Base-by-base conservation (phyloP, 2,797 vertebrate species). In the Falco naumanni region DNA sequence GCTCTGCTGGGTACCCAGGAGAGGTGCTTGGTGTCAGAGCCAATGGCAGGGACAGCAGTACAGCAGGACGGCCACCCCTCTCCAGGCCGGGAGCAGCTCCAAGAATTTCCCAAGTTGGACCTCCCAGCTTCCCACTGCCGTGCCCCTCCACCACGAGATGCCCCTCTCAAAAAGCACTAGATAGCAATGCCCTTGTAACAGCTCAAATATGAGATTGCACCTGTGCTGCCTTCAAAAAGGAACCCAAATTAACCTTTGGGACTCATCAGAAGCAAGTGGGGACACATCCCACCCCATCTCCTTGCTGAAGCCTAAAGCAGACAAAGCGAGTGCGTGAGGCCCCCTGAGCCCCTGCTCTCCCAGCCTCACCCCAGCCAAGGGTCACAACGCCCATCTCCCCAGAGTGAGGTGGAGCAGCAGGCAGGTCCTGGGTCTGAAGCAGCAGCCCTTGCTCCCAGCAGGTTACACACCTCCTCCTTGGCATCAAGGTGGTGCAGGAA, bases 391-490 rank as follows among this genome's bases (percentile, higher is more conserved):
- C n/a, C 56, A 26, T 5, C 53, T 65, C 51, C 15, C 28, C 63
- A 9, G 1, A 3, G 39, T 1, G 5, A 29, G 53, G 29, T 18
- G 39, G 39, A 53, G 47, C 48, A 41, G 31, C 2, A 6, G 39
- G 13, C 34, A 84, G 17, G 10, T 29, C 14, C n/a, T 13, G 53
- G 26, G 22, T 31, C 25, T 33, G 19, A 11, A 51, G 51, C 64
- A 82, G 72, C 72, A 28, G 43, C 70, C 83, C 96, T 76, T 80
- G 80, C 77, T 90, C 84, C 84, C 70, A 43, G 75, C 90, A 93
- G 84, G 91, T 97, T 93, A 96, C 83, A 93, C 95, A 96, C 90
- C 80, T 54, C 64, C 92, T 63, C 39, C 87, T 95, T 82, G 84
- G 76, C 94, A 71, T 53, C 51, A 16, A 43, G 77, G 77, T 16